Base-by-base conservation (phyloP, 2,888 invertebrate species). In the Cerastis rubricosa region DNA sequence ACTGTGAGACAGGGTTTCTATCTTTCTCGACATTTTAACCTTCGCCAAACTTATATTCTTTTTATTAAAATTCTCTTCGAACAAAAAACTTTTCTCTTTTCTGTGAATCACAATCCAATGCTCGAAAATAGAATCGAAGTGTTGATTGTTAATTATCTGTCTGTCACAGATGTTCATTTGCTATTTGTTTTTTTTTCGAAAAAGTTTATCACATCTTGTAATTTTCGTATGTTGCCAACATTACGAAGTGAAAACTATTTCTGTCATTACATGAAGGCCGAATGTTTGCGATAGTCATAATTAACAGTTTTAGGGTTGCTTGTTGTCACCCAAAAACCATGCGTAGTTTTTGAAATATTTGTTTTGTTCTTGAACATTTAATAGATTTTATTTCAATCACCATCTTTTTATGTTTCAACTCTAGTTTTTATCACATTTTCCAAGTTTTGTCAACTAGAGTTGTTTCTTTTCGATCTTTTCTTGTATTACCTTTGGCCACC, bases 161-260 rank as follows among this genome's bases (percentile, higher is more conserved):
- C 74, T 80, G 77, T 81, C 79, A 74, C 70, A 85, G 25, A 76
- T 71, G 75, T 43, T 70, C 54, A 43, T 47, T 29, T 51, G n/a
- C 25, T 68, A 75, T 87, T 85, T 79, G 40, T 74, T 78, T 76
- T 25, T 43, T 59, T 47, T 47, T 51, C 22, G 5, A 35, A 68
- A 71, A 59, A 74, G 70, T 68, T 74, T 76, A 71, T 19, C 45
- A n/a, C 57, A 45, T 66, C 63, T 75, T 71, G 47, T 71, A 29
- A 75, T 71, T 74, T 57, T 74, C 54, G 59, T 59, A 51, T 57
- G 76, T 82, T 85, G 85, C 80, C 88, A 87, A 85, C 78, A 54
- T 71, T 72, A 71, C 22, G 76, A 76, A 54, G 43, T 51, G 49
- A 45, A 65, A 81, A 73, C 78, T 87, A 87, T 87, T 88, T 87